Evolutionary conservation across 2,888 invertebrate genomes (phyloP).

Genomic region (Hoplodrina ambigua): DNA sequence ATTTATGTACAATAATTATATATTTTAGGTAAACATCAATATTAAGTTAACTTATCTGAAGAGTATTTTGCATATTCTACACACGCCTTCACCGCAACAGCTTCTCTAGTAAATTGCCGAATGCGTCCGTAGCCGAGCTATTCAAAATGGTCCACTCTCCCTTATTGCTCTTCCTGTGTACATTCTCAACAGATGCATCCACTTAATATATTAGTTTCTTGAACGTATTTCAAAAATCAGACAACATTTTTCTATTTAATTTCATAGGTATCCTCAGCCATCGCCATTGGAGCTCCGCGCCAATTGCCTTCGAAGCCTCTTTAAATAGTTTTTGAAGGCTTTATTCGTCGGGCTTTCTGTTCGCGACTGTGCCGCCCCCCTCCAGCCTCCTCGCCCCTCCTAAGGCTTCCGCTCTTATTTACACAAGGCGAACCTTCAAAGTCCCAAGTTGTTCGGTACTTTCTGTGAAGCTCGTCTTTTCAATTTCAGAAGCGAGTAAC

Average conservation of each 20-base stretch:
- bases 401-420: conserved; percentile 80
- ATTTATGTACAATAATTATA: too few relatives aligned
- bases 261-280: conserved; percentile 53
- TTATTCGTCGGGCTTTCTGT: conserved; percentile 75
- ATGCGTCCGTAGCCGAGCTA: conserved; percentile 23
- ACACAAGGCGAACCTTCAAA: conserved; percentile 82
- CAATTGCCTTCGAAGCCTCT: conserved; percentile 83
- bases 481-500: conserved; percentile 68
- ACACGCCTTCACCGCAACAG: conserved; percentile 4
- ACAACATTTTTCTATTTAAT: conserved; percentile 29
- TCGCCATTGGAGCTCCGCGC: conserved; percentile 65
- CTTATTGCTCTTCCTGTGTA: conserved; percentile 40
- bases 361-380: conserved; percentile 70
- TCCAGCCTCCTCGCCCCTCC: conserved; percentile 59
- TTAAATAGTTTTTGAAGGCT: conserved; percentile 87
- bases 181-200: conserved; percentile 41
- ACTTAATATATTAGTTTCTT: conserved; percentile 31
- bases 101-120: conserved; percentile 37
- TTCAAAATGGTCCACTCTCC: conserved; percentile 48
- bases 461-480: conserved; percentile 70
- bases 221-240: conserved; percentile 1
- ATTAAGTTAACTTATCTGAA: not conserved
- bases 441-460: conserved; percentile 78
- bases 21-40: not conserved
- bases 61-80: conserved; percentile 22